A percentile compares a stretch with the other conserved stretches of the same genome.
Conservation (phyloP, 2,113 vertebrate species). For the Callipepla squamata region DNA sequence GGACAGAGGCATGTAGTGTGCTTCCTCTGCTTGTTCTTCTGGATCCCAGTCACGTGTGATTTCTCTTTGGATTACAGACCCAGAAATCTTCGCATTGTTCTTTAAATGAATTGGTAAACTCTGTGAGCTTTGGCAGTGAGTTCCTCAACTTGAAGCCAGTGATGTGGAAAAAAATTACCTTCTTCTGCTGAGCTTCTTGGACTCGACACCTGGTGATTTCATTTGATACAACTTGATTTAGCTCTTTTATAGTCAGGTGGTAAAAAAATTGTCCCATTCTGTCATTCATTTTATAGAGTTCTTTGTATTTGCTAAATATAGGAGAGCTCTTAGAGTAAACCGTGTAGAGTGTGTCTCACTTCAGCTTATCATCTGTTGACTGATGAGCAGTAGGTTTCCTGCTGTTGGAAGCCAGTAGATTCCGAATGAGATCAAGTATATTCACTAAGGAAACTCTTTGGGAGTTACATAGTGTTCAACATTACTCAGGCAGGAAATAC, state of each 20-base stretch:
- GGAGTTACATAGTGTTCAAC: not conserved
- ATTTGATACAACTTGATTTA: not conserved
- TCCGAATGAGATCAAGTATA: not conserved
- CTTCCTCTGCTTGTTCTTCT: not conserved
- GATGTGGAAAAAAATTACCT: not conserved
- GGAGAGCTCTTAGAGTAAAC: not conserved
- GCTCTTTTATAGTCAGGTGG: not conserved
- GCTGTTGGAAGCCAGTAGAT: not conserved
- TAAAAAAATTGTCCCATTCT: conserved; percentile 22
- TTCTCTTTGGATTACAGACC: not conserved
- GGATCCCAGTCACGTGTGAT: not conserved
- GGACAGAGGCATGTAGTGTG: not conserved
- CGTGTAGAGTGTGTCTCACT: not conserved
- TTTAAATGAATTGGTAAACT: not conserved
- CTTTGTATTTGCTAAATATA: not conserved
- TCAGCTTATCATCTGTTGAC: not conserved
- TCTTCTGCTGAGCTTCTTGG: not conserved
- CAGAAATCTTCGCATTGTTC: not conserved
- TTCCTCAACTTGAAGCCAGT: fast-evolving
- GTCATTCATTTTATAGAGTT: not conserved
- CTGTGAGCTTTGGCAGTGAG: not conserved
- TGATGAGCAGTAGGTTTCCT: not conserved
- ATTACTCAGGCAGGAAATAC: not conserved
- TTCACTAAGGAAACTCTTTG: not conserved
- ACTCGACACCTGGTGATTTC: not conserved